Evolutionary conservation across 1,140 invertebrate species (phyloP).

Genomic region (Panonychus citri): DNA sequence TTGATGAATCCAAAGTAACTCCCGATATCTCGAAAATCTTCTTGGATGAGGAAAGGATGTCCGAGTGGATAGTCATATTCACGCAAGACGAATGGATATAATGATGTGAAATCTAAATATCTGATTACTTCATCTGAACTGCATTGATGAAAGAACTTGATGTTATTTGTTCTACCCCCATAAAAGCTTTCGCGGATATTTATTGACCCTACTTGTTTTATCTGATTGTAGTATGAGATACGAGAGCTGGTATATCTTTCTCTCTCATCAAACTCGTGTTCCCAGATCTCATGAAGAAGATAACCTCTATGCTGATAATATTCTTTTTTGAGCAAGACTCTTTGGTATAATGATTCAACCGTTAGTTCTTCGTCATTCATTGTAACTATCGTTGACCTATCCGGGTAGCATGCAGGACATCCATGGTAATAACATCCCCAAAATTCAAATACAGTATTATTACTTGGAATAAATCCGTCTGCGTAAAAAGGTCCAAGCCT

Average conservation of each 20-base stretch:
- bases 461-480: not conserved
- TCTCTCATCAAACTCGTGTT: not conserved
- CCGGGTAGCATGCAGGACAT: not conserved
- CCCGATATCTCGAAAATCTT: slow-evolving; percentile 11
- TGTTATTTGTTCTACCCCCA: slow-evolving; percentile 20
- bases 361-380: too few species aligned
- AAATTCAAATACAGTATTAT: not conserved
- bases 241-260: not conserved
- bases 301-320: not conserved
- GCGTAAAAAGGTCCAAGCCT: not conserved
- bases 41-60: slow-evolving; percentile 20
- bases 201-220: not conserved
- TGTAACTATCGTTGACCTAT: not conserved
- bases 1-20: slow-evolving; percentile 17
- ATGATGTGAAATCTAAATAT: slow-evolving; percentile 16
- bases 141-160: slow-evolving; percentile 15
- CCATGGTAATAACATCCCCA: slow-evolving; percentile 3
- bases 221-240: not conserved
- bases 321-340: not conserved
- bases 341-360: not conserved
- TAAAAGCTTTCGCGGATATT: slow-evolving; percentile 18
- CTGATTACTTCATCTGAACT: slow-evolving; percentile 18
- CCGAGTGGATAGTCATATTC: not conserved
- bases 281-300: not conserved
- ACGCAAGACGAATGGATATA: not conserved